Evolutionary conservation across 2,888 invertebrate genomes (phyloP).

Genomic region (Dynastes grantii): DNA sequence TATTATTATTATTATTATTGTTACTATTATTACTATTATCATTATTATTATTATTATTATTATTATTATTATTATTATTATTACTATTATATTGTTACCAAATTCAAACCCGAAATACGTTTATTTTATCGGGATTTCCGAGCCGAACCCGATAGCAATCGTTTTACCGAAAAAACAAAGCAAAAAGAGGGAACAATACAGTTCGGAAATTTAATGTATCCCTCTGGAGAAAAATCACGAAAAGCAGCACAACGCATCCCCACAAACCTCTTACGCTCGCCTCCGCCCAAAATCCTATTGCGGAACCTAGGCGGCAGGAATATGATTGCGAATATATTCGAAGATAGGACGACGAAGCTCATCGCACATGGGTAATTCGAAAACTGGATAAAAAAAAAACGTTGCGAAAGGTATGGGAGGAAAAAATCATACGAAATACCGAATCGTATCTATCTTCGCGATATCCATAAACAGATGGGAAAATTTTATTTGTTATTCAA

Average conservation of each 20-base stretch:
- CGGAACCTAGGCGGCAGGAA: neutral
- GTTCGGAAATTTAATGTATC: neutral
- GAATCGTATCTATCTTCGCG: constrained; percentile 31
- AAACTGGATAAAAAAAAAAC: neutral
- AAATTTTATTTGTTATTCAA: constrained; percentile 44
- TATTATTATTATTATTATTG: no score
- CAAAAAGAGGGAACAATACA: neutral
- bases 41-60: no score
- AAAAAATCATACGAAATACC: constrained; percentile 17
- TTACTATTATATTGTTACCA: no score
- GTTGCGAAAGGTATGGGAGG: neutral
- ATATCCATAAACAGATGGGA: constrained; percentile 40
- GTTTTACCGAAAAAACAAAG: no score
- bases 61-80: no score
- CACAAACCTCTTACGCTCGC: neutral
- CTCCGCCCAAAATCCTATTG: constrained; percentile 8
- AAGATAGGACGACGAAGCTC: neutral
- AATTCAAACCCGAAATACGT: no score
- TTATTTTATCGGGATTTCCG: no score
- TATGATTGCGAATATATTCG: constrained; percentile 13
- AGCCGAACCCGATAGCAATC: no score
- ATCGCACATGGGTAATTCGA: constrained; percentile 11
- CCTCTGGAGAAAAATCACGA: constrained; percentile 1
- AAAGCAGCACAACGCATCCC: neutral
- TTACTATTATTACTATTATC: no score